Evolutionary conservation across 2,888 invertebrate genomes (phyloP), one percentile per base, ranked within the genome.

Genomic region (Parthenolecanium corni): DNA sequence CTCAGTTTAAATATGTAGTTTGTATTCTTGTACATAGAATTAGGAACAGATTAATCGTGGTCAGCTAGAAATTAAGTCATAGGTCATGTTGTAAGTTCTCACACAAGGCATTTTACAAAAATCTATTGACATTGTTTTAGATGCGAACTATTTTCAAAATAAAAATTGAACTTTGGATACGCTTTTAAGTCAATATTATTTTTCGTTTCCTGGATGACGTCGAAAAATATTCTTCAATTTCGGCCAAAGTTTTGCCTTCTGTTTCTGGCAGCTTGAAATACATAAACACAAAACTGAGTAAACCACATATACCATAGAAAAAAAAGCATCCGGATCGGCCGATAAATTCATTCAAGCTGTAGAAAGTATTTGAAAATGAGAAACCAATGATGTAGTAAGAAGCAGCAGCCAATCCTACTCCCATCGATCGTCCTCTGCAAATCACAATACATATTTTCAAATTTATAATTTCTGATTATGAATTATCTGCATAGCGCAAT

Each of bases 211-310:
- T 31, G 31, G 31, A 31, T 6, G 51, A 9, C 12, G 21, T 38
- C 14, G 40, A 12, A 20, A 67, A 65, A 31, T 49, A 52, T 2
- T 52, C 31, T 49, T 69, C 68, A 11, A 69, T 67, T 61, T 68
- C 68, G 31, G 67, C 67, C 1, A 89, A 72, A 0, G 80, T 82
- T 70, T 86, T 82, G 0, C 88, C 87, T 72, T 89, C 89, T 0
- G 89, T 90, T 76, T 90, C 89, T 0, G 89, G 89, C 57, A 90
- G 72, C 47, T 80, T 75, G 66, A 82, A 82, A 71, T 82, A 86
- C 40, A 89, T 74, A 16, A 80, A 73, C 3, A 80, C 65, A 20
- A 80, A 76, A 0, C 87, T 87, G 0, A 79, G 64, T 3, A 84
- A 72, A 67, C 84, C 70, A 5, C 71, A 54, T 1, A 57, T 24